Evolutionary conservation across 1,140 invertebrate species (phyloP).

Genomic region (Drosophila bocqueti): DNA sequence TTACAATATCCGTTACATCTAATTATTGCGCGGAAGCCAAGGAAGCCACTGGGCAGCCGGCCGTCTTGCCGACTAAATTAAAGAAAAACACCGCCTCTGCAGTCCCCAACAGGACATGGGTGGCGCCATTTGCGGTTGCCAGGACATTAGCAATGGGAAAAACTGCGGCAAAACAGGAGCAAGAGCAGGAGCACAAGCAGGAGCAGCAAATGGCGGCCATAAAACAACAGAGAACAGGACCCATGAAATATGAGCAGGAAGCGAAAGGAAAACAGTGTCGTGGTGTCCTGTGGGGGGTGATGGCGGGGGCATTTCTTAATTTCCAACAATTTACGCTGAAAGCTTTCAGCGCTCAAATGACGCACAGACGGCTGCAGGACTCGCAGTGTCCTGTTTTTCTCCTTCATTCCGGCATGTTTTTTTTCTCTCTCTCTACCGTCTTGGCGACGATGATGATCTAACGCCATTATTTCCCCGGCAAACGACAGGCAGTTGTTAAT

Average conservation of each 20-base stretch:
- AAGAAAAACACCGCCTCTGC: conserved; percentile 64
- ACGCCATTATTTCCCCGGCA: conserved; percentile 78
- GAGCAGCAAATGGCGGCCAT: conserved; percentile 73
- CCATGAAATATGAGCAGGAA: conserved; percentile 76
- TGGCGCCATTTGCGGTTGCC: conserved; percentile 77
- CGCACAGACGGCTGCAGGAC: conserved; percentile 54
- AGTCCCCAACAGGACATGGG: conserved; percentile 30
- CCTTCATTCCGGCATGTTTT: conserved; percentile 6
- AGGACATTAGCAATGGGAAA: conserved; percentile 78
- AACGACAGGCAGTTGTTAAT: conserved; percentile 83
- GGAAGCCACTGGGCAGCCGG: conserved; percentile 64
- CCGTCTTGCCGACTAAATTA: conserved; percentile 66
- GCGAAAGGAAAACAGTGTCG: conserved; percentile 32
- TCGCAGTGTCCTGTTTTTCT: conserved; percentile 36
- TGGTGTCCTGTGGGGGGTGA: background rate
- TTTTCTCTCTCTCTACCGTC: background rate
- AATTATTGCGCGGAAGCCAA: conserved; percentile 79
- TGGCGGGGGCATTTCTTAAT: conserved; percentile 74
- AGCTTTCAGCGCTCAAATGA: conserved; percentile 83
- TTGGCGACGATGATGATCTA: conserved; percentile 79
- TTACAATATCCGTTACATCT: conserved; percentile 85
- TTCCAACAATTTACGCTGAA: conserved; percentile 83
- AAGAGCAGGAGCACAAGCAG: conserved; percentile 27
- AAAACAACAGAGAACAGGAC: conserved; percentile 77
- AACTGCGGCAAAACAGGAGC: conserved; percentile 32